These are phyloP conservation scores for Paratilapia polleni DNA, from an alignment of 2,113 vertebrate species.

Conservation along the genomic window DNA sequence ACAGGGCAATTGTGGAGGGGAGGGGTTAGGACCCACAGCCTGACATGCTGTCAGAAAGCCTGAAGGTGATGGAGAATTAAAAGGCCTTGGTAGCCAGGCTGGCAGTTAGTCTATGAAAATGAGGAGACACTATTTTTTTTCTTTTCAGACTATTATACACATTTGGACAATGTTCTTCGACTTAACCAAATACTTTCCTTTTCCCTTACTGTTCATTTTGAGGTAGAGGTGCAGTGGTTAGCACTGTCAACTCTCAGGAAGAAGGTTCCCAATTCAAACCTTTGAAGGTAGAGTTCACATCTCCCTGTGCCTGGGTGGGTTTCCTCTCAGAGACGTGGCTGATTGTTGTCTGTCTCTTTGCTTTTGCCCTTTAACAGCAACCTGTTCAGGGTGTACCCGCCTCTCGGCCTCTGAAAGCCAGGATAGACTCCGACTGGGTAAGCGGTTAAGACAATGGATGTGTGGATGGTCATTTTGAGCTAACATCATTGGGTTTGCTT, in stretches of 20 bases:
- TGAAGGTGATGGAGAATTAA: neutral
- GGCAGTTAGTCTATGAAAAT: neutral
- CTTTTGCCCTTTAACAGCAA: neutral
- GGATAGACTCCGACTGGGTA: neutral
- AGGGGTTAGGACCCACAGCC: neutral
- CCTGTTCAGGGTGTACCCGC: neutral
- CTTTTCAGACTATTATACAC: neutral
- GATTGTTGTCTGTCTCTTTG: neutral
- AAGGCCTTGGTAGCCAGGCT: neutral
- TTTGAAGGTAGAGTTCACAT: neutral
- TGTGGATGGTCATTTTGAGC: accelerated
- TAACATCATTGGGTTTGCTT: neutral
- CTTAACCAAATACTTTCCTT: neutral
- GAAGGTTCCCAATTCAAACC: too few relatives aligned
- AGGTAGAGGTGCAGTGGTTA: neutral
- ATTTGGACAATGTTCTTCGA: neutral
- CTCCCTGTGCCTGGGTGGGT: neutral
- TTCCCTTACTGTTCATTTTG: neutral
- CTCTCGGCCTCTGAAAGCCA: neutral
- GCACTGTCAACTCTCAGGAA: neutral
- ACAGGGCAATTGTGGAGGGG: too few relatives aligned
- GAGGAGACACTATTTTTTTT: too few relatives aligned
- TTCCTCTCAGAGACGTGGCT: neutral
- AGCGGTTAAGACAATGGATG: neutral
- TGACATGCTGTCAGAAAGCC: neutral